Evolutionary conservation across 2,113 vertebrate genomes (phyloP).

Genomic region (Psittacula cyanocephala): DNA sequence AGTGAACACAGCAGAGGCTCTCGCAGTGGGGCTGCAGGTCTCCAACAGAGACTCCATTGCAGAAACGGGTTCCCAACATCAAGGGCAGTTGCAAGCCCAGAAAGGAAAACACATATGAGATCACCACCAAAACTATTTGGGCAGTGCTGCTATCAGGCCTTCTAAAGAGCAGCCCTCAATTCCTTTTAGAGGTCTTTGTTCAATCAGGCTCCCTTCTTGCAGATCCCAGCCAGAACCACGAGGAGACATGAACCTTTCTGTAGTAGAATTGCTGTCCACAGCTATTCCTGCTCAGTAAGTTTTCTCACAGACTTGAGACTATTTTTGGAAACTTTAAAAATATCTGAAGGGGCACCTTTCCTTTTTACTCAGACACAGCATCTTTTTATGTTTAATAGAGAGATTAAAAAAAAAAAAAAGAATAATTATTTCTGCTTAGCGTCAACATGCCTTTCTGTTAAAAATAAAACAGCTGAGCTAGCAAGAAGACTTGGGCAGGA

Average conservation of each 20-base stretch:
- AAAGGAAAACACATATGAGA: not conserved
- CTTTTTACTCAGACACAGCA: slow-evolving; percentile 49
- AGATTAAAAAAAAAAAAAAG: not conserved
- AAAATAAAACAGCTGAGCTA: slow-evolving; percentile 65
- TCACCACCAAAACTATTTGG: not conserved
- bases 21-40: not conserved
- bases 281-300: not conserved
- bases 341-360: slow-evolving; percentile 62
- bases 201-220: not conserved
- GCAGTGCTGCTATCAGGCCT: not conserved
- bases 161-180: not conserved
- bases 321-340: slow-evolving; percentile 63
- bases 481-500: slow-evolving; percentile 38
- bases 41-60: not conserved
- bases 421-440: slow-evolving; percentile 37
- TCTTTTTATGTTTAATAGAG: slow-evolving; percentile 61
- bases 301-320: slow-evolving; percentile 43
- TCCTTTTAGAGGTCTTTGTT: slow-evolving; percentile 23
- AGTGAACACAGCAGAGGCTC: not conserved
- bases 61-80: not conserved
- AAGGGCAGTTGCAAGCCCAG: not conserved
- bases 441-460: slow-evolving; percentile 55
- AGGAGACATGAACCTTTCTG: not conserved
- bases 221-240: not conserved
- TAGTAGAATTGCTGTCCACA: not conserved